Base-by-base conservation (phyloP, 2,797 vertebrate species). In the Falco rusticolus region DNA sequence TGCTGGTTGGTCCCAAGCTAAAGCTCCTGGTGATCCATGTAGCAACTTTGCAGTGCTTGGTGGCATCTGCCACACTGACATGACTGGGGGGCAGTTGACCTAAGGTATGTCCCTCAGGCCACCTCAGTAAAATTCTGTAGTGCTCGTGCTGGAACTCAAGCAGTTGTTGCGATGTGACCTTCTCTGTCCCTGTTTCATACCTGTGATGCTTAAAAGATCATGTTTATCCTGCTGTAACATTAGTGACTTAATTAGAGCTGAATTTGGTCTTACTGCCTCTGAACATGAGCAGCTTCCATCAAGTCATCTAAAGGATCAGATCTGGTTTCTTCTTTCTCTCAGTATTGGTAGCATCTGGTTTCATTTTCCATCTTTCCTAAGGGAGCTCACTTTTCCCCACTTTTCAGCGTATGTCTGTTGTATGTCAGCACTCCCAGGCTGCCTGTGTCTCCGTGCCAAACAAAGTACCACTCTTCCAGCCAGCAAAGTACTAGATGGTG, bases 191-290 rank as follows among this genome's bases (percentile, higher is more conserved):
- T 68, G 31, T 93, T 89, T 93, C 92, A 78, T 94, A 79, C 54
- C 90, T 94, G 43, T 47, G 83, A 57, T 94, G 89, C 89, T 94
- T 81, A 71, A 87, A 96, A 96, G 92, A 93, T 93, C 90, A 71
- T 80, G 63, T 94, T 96, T 71, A 84, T 94, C 78, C 80, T 74
- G 20, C 45, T 95, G 94, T 96, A 96, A 97, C 89, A 79, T 91
- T 91, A 96, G 71, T 95, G 87, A 89, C n/a, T 92, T 96, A 86
- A 96, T 91, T 95, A 95, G 97, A 89, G 77, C 43, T 84, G 94
- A 95, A 80, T 96, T 96, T 93, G 95, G 90, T 94, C 54, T 47
- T 82, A 1, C 26, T 66, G 66, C 72, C 66, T 96, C 93, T 94
- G 93, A 93, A 96, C 88, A 84, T 16, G 87, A 97, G 93, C 94